Conservation (phyloP, 2,888 invertebrate genomes). For the Yponomeuta sedellus region DNA sequence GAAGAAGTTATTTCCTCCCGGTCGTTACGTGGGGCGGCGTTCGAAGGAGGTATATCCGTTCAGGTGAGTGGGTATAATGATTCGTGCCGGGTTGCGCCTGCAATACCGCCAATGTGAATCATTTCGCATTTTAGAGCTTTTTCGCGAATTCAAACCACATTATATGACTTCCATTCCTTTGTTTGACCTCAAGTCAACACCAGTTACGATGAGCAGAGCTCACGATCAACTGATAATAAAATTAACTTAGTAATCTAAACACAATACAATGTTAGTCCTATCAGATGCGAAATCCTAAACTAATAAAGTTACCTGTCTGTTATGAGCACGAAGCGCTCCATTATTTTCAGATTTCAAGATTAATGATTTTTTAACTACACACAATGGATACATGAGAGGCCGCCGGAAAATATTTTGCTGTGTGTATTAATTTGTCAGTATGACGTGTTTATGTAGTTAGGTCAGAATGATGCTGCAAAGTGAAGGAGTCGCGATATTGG, state of each 20-base stretch:
- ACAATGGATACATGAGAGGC: not conserved
- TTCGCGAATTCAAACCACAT: not conserved
- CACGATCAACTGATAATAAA: not conserved
- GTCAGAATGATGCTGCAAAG: conserved; percentile 62
- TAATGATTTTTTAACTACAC: not conserved
- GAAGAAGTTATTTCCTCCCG: not conserved
- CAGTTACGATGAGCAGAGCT: not conserved
- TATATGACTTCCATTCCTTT: not conserved
- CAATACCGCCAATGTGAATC: not conserved
- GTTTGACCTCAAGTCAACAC: not conserved
- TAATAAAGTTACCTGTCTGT: not conserved
- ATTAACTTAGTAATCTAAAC: not conserved
- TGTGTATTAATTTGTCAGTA: conserved; percentile 19
- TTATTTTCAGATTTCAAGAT: not conserved
- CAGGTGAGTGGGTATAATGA: conserved; percentile 8
- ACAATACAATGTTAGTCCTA: not conserved
- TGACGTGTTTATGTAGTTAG: conserved; percentile 31
- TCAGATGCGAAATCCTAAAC: not conserved
- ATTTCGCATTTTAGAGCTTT: not conserved
- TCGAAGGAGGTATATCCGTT: not conserved
- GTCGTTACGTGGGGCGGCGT: not conserved
- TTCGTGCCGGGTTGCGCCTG: not conserved
- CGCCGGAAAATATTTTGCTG: conserved; percentile 20
- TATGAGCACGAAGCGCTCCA: not conserved
- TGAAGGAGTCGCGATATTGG: conserved; percentile 63